Evolutionary conservation across 2,888 invertebrate genomes (phyloP).

Genomic region (Agrochola litura): DNA sequence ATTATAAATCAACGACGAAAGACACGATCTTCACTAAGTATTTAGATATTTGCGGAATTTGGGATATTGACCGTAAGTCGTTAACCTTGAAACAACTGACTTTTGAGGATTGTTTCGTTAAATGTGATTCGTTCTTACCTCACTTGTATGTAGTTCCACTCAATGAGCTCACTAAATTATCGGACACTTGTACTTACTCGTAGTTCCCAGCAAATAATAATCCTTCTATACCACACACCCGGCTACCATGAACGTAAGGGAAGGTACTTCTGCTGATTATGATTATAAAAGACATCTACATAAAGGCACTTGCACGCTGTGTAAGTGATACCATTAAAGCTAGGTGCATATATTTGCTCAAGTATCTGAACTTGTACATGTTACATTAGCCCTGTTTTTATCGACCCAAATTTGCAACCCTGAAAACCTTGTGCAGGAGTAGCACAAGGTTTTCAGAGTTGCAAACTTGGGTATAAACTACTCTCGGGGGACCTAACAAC

Average conservation of each 20-base stretch:
- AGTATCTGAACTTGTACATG: neutral
- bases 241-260: neutral
- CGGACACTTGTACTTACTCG: neutral
- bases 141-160: neutral
- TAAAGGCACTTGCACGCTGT: neutral
- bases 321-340: neutral
- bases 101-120: conserved; percentile 27
- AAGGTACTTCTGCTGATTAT: neutral
- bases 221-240: neutral
- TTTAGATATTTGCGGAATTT: conserved; percentile 14
- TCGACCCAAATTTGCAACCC: no score
- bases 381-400: neutral
- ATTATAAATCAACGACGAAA: neutral
- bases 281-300: neutral
- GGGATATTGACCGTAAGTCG: conserved; percentile 23
- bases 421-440: no score
- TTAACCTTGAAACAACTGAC: conserved; percentile 42
- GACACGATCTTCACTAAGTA: neutral
- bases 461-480: no score
- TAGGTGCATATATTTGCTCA: neutral
- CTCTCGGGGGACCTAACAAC: no score
- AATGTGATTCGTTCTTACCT: conserved; percentile 2
- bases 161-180: neutral
- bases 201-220: neutral
- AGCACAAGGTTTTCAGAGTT: no score